Conservation (phyloP, 2,113 vertebrate species). For the Urocolius indicus region DNA sequence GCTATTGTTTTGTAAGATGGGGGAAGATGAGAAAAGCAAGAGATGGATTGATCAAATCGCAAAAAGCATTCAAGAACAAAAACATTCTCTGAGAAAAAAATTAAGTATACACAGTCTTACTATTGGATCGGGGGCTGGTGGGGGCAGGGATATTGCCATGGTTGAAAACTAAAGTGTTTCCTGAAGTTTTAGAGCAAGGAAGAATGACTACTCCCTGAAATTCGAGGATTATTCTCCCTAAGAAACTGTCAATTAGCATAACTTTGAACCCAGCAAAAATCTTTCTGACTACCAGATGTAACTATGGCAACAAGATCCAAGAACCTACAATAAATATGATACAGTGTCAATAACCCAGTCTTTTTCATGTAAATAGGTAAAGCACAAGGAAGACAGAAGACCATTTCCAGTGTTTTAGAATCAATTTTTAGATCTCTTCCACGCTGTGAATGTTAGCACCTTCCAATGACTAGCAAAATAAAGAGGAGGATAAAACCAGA, state of each 20-base stretch:
- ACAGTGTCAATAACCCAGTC: conserved; percentile 68
- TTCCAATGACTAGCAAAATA: neutral
- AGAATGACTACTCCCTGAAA: conserved; percentile 46
- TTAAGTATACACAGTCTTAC: neutral
- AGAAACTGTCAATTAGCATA: conserved; percentile 73
- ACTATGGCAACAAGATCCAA: conserved; percentile 70
- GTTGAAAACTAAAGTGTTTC: neutral
- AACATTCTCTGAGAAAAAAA: conserved; percentile 19
- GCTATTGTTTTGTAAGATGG: conserved; percentile 12
- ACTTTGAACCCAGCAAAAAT: conserved; percentile 67
- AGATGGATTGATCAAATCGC: neutral
- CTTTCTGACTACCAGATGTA: conserved; percentile 63
- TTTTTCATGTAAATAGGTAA: conserved; percentile 69
- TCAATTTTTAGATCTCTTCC: conserved; percentile 25
- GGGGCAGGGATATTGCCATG: neutral
- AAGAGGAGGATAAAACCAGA: neutral
- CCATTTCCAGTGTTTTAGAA: conserved; percentile 11
- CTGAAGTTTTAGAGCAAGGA: conserved; percentile 32
- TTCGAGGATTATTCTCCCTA: conserved; percentile 62
- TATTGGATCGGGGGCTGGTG: neutral
- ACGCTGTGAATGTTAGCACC: neutral
- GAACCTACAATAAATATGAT: conserved; percentile 74
- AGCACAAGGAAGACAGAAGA: conserved; percentile 24
- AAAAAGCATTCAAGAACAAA: conserved; percentile 14
- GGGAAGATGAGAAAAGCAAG: conserved; percentile 18